These are phyloP conservation scores for Dasysyrphus tricinctus DNA, from an alignment of 2,888 invertebrate genomes.

Conservation along the genomic window DNA sequence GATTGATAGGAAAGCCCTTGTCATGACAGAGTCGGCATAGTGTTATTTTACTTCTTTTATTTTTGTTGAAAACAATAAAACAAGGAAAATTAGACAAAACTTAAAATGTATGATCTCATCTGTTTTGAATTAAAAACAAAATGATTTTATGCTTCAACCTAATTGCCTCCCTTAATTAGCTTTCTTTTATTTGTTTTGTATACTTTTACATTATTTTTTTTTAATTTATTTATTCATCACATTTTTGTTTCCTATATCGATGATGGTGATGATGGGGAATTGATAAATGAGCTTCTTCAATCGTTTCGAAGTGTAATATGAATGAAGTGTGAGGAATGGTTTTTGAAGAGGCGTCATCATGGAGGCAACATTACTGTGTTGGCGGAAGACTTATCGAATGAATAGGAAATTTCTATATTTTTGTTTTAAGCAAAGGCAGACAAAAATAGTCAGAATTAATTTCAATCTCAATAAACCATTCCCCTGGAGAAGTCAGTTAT, in stretches of 20 bases:
- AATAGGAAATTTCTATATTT: constrained; percentile 26
- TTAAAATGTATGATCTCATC: constrained; percentile 43
- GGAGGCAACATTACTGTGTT: not conserved
- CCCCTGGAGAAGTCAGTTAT: constrained; percentile 1
- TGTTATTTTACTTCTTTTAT: constrained; percentile 21
- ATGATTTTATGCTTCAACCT: constrained; percentile 55
- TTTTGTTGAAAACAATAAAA: not conserved
- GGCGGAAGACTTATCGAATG: not conserved
- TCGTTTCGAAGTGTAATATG: constrained; percentile 54
- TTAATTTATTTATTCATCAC: constrained; percentile 16
- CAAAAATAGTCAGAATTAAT: constrained; percentile 47
- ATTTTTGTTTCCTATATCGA: constrained; percentile 2
- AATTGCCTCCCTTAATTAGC: constrained; percentile 20
- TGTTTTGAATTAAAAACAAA: constrained; percentile 12
- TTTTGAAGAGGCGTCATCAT: not conserved
- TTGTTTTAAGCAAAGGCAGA: constrained; percentile 13
- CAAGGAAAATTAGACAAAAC: constrained; percentile 12
- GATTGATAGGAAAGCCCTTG: constrained; percentile 22
- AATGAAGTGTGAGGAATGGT: constrained; percentile 20
- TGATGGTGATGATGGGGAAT: constrained; percentile 39
- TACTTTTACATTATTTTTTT: not conserved
- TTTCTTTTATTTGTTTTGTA: not conserved
- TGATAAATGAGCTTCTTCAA: constrained; percentile 67
- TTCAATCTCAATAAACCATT: constrained; percentile 27
- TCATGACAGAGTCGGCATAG: constrained; percentile 13